Base-by-base conservation (phyloP, 30 jellyfish, hydroid and myxozoan genomes). In the Chrysaora quinquecirrha region DNA sequence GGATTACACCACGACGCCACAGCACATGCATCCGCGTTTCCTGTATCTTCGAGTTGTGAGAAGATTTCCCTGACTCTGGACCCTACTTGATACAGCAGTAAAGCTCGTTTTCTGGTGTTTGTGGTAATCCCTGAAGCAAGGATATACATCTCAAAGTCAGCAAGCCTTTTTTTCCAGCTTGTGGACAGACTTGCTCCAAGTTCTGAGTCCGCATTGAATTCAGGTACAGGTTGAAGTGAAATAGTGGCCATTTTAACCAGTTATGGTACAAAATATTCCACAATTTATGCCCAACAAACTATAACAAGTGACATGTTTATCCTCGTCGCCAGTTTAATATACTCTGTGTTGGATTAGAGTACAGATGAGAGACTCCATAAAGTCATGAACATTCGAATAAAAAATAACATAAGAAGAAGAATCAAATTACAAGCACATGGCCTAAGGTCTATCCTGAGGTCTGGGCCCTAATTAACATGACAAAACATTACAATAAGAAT, bases 201-300 rank as follows among this genome's bases (percentile, higher is more conserved):
- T 34, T 78, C 89, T 1, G n/a, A 56, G 54, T 78, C 89, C 0
- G 80, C 80, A 31, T 78, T 25, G 34, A 78, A 78, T 47, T 78
- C 89, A 1, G 89, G 89, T 12, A 78, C 6, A 3, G 89, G 89
- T 23, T 63, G 3, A 1, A 78, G 38, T 21, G 46, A 28, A 22
- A 78, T 23, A 19, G 89, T 38, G 54, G n/a, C n/a, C n/a, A n/a
- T n/a, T n/a, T n/a, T 38, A 14, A 38, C 6, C 14, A 38, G 14
- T 14, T 38, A 38, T 38, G 14, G 54, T 38, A 3, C 54, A 14
- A 38, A 38, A 38, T 38, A 3, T 38, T 38, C n/a, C n/a, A n/a
- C n/a, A n/a, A n/a, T n/a, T n/a, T n/a, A n/a, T n/a, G n/a, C n/a
- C n/a, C n/a, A n/a, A n/a, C n/a, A n/a, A n/a, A n/a, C n/a, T n/a